Percentiles rank a stretch among this genome's conserved stretches.
These are phyloP conservation scores for Clitarchus hookeri DNA, from an alignment of 2,888 invertebrate species.

Conservation along the genomic window DNA sequence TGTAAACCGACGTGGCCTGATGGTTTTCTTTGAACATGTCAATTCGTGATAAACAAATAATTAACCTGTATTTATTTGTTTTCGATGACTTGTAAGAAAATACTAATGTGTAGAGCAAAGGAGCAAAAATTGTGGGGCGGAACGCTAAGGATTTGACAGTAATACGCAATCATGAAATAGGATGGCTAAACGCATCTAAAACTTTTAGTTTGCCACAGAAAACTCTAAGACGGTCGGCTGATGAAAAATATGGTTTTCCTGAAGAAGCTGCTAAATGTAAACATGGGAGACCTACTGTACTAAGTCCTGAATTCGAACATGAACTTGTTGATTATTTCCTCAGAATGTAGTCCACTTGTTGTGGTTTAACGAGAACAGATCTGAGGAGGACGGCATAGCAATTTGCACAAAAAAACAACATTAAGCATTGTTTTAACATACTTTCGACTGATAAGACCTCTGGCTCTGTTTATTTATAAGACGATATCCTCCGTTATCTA, in stretches of 20 bases:
- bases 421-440: not conserved
- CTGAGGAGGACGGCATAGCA: not conserved
- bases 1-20: not conserved
- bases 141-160: not conserved
- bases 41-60: not conserved
- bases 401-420: not conserved
- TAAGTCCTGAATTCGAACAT: not conserved
- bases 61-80: not conserved
- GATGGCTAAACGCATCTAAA: not conserved
- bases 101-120: not conserved
- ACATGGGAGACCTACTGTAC: not conserved
- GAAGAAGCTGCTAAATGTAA: not conserved
- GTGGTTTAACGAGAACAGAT: not conserved
- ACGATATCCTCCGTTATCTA: not conserved
- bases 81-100: not conserved
- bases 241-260: not conserved
- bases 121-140: not conserved
- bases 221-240: not conserved
- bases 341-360: not conserved
- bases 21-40: not conserved
- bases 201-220: not conserved
- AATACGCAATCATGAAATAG: not conserved
- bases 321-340: not conserved
- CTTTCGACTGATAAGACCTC: not conserved
- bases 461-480: not conserved